These are phyloP conservation scores for Poeciliopsis infans DNA, from an alignment of 2,797 vertebrate genomes.

Conservation along the genomic window DNA sequence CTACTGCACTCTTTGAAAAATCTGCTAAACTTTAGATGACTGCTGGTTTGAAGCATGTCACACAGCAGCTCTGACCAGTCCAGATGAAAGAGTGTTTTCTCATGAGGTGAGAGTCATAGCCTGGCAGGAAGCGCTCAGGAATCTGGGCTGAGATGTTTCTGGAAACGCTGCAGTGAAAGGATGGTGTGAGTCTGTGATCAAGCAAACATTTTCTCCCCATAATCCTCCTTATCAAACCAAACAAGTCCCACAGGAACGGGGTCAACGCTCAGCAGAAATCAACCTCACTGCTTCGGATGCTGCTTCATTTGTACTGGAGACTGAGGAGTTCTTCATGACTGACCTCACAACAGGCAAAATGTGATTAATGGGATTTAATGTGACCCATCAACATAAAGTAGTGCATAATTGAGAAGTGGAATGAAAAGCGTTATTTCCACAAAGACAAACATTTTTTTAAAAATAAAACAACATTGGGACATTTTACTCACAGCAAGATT, in stretches of 20 bases:
- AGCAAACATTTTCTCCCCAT: slow-evolving; percentile 7
- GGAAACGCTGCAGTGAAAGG: slow-evolving; percentile 64
- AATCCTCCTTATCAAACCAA: slow-evolving; percentile 37
- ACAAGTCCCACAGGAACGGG: slow-evolving; percentile 43
- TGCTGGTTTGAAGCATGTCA: slow-evolving; percentile 16
- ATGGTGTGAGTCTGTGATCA: slow-evolving; percentile 34
- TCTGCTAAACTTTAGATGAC: background rate
- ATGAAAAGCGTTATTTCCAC: background rate
- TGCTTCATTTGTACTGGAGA: background rate
- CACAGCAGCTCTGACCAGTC: slow-evolving; percentile 29
- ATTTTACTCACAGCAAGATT: background rate
- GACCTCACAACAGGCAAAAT: background rate
- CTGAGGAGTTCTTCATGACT: background rate
- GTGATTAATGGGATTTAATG: background rate
- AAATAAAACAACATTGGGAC: background rate
- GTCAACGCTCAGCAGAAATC: slow-evolving; percentile 20
- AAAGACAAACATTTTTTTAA: background rate
- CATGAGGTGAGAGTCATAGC: background rate
- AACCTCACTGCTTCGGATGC: slow-evolving; percentile 17
- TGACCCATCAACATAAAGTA: background rate
- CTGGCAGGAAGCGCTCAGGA: slow-evolving; percentile 39
- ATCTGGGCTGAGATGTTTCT: slow-evolving; percentile 46
- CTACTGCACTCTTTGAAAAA: background rate
- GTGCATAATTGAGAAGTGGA: background rate
- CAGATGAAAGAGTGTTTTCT: background rate